Base-by-base conservation (phyloP, 2,113 vertebrate genomes). In the Tamias sibiricus region DNA sequence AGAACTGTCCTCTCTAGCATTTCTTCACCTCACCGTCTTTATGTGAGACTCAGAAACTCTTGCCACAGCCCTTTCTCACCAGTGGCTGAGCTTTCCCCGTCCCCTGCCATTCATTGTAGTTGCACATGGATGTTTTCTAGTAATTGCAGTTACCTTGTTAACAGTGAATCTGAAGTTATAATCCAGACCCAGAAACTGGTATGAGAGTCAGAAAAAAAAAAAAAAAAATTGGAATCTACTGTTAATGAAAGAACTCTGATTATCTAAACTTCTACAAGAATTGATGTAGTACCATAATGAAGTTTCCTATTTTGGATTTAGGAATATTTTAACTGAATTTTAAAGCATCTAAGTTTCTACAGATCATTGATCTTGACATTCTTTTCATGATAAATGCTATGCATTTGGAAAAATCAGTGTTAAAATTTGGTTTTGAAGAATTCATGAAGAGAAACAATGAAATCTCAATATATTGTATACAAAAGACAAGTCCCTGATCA, bases 271-370 rank as follows among this genome's bases (percentile, higher is more conserved):
- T 85, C 49, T 91, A 40, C 5, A 75, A 95, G 30, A 90, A 59
- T n/a, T 69, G 30, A 32, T 52, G 0, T 42, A 54, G 13, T 90
- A 9, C 86, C 47, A 74, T 66, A 69, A 40, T 92, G 91, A 98
- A 85, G 91, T 97, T 98, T 98, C 85, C 95, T 97, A 91, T 97
- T 94, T 98, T 98, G 44, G 96, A 97, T 98, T 98, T 98, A 98
- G 79, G 59, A 97, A 32, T 87, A 59, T 96, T 96, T 87, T 95
- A 93, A 90, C 93, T 92, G 93, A 64, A 95, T 79, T 28, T 91
- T 95, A 97, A 96, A 97, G 62, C 68, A 84, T 62, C 87, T 85
- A 94, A 64, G 28, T 84, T 94, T 95, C 37, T 88, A 26, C 52
- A 77, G 87, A 90, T 44, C 95, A 96, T 98, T 97, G 96, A 93